Conservation (phyloP, 2,888 invertebrate species). For the Epirrhoe tristata region DNA sequence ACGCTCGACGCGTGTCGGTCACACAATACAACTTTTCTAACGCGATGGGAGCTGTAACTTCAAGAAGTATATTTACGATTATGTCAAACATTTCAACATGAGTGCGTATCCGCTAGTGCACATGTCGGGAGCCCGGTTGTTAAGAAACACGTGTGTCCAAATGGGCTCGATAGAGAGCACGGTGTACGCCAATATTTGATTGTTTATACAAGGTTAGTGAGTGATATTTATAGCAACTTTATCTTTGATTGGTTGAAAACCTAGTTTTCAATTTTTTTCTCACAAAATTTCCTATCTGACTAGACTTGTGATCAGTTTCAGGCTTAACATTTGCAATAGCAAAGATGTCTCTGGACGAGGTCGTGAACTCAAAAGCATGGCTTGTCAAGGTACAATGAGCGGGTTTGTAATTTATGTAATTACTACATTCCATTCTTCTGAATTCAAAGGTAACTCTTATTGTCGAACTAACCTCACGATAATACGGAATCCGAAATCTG, state of each 20-base stretch:
- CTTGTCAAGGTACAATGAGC: constrained; percentile 74
- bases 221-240: constrained; percentile 52
- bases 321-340: constrained; percentile 49
- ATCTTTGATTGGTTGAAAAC: constrained; percentile 31
- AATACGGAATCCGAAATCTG: constrained; percentile 6
- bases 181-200: constrained; percentile 47
- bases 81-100: constrained; percentile 49
- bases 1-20: constrained; percentile 63
- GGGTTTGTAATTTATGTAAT: constrained; percentile 39
- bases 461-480: background rate
- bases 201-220: constrained; percentile 66
- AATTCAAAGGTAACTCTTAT: constrained; percentile 6
- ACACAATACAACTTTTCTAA: constrained; percentile 62
- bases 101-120: constrained; percentile 49
- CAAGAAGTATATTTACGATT: constrained; percentile 50
- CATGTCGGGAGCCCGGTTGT: constrained; percentile 48
- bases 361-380: constrained; percentile 80
- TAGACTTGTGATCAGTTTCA: constrained; percentile 52
- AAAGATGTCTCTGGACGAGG: constrained; percentile 80
- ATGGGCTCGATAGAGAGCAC: constrained; percentile 53
- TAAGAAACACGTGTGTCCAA: constrained; percentile 50
- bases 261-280: constrained; percentile 4
- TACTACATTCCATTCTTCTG: constrained; percentile 17
- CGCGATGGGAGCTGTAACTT: constrained; percentile 33
- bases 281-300: constrained; percentile 3